Conservation (phyloP, 2,888 invertebrate species). For the Cerastis leucographa region DNA sequence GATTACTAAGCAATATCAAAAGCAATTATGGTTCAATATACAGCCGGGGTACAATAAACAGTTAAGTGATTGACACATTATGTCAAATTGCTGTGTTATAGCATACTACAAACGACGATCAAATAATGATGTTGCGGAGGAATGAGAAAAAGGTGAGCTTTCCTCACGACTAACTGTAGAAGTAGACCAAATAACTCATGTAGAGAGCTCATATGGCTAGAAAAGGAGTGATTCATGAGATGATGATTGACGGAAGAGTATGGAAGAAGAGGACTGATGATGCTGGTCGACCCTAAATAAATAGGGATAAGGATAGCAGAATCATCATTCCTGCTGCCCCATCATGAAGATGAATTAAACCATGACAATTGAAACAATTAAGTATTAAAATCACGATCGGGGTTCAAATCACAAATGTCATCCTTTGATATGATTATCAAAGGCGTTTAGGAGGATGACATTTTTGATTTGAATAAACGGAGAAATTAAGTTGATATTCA, state of each 20-base stretch:
- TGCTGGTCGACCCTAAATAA: background rate
- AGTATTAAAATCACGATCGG: too few species aligned
- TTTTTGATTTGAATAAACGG: background rate
- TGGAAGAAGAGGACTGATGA: background rate
- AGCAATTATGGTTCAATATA: background rate
- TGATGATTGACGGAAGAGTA: background rate
- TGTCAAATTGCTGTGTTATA: background rate
- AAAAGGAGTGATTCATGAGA: background rate
- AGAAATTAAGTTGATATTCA: background rate
- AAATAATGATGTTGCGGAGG: background rate
- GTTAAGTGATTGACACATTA: background rate
- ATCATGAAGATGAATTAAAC: background rate
- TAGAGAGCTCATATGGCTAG: background rate
- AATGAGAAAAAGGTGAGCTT: background rate
- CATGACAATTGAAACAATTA: too few species aligned
- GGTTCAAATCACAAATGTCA: too few species aligned
- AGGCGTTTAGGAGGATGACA: too few species aligned
- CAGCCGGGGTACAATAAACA: background rate
- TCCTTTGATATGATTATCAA: background rate
- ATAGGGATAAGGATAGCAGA: background rate
- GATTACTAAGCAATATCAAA: background rate
- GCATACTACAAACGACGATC: background rate
- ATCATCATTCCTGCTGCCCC: background rate
- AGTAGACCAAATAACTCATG: background rate
- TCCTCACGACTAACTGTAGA: too few species aligned